Conservation (phyloP, 2,113 vertebrate genomes). For the Galeopterus variegatus region DNA sequence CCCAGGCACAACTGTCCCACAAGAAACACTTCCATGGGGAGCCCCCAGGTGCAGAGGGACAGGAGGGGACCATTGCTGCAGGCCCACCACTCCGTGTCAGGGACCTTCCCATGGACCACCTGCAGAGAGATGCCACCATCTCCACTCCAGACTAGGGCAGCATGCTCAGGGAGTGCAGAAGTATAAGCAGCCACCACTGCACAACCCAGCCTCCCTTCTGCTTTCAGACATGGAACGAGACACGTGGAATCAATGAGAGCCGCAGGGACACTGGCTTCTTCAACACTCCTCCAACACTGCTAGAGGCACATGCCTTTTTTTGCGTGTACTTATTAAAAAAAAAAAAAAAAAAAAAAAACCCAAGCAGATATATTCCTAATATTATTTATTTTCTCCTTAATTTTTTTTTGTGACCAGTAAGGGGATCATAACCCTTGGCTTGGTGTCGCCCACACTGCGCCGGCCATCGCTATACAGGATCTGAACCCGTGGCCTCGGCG, state of each 20-base stretch:
- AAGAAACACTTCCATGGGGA: fast-evolving
- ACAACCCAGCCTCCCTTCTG: fast-evolving
- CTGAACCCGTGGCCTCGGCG: too few relatives aligned
- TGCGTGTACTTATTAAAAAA: fast-evolving
- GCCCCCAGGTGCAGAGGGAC: neutral
- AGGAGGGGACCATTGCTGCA: too few relatives aligned
- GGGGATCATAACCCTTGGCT: too few relatives aligned
- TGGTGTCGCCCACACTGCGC: too few relatives aligned
- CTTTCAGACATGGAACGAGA: neutral
- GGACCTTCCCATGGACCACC: fast-evolving
- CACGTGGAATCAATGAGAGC: fast-evolving
- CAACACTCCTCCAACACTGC: neutral
- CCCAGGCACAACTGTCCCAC: neutral
- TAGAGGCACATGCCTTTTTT: neutral
- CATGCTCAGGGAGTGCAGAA: neutral
- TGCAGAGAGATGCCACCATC: too few relatives aligned
- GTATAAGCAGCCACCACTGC: too few relatives aligned
- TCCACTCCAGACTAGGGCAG: neutral
- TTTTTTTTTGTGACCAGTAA: too few relatives aligned
- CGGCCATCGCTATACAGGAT: too few relatives aligned
- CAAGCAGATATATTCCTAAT: too few relatives aligned
- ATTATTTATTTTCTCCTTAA: neutral
- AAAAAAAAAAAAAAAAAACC: neutral
- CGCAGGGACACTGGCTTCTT: neutral
- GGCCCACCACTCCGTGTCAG: neutral